phyloP scores from a whole-genome alignment of 2,888 invertebrate genomes.

The Drosophila acutilabella region DNA sequence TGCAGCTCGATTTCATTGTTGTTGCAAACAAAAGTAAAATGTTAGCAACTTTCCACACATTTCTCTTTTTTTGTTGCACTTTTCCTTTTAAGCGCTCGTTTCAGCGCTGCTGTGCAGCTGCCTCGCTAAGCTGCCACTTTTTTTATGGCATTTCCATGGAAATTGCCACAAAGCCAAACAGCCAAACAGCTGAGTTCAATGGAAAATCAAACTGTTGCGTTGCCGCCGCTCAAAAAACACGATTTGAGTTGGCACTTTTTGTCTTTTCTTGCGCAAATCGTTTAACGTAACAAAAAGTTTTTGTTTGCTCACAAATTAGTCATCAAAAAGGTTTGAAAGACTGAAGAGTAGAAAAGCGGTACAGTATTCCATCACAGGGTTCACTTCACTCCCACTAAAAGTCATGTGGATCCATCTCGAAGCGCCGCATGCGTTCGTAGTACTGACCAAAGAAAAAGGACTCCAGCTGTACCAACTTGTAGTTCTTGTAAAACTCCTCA shows the following conservation, averaged over 20 bases:
- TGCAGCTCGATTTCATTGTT: conserved; percentile 13
- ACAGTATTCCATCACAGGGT: neutral
- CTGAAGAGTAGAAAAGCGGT: neutral
- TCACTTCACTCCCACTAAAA: conserved; percentile 6
- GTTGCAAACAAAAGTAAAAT: conserved; percentile 65
- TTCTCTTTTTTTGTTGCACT: conserved; percentile 76
- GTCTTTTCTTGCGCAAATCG: conserved; percentile 40
- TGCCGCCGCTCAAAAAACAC: conserved; percentile 44
- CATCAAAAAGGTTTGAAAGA: neutral
- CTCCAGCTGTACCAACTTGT: conserved; percentile 7
- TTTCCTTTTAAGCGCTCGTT: conserved; percentile 71
- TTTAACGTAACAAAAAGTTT: conserved; percentile 42
- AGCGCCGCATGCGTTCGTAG: conserved; percentile 14
- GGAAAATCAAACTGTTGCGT: conserved; percentile 71
- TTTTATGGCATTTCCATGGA: conserved; percentile 77
- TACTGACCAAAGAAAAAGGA: conserved; percentile 20
- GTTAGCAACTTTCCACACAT: conserved; percentile 76
- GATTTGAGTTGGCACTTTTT: conserved; percentile 52
- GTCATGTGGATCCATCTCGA: conserved; percentile 16
- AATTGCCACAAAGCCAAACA: conserved; percentile 54
- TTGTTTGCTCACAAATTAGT: conserved; percentile 3
- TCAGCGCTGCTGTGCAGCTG: conserved; percentile 25
- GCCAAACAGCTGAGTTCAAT: conserved; percentile 53
- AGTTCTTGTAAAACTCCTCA: conserved; percentile 4
- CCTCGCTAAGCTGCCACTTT: conserved; percentile 22